Evolutionary conservation across 1,140 invertebrate species (phyloP).

Genomic region (Drosophila teissieri): DNA sequence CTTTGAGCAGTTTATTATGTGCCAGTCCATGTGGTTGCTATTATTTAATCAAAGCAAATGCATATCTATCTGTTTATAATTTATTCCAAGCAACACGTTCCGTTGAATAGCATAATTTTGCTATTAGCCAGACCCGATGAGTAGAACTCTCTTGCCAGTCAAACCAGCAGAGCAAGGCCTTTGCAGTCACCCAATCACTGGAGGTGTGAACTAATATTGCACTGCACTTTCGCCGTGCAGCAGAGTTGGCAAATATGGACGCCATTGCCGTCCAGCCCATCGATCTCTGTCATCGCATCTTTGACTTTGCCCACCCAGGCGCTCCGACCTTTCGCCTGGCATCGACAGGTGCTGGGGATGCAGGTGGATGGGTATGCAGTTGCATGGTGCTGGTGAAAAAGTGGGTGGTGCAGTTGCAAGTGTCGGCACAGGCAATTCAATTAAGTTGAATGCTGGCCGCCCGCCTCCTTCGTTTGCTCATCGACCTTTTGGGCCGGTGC

Average conservation of each 20-base stretch:
- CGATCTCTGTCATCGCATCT: slow-evolving; percentile 66
- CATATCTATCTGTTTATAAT: no score
- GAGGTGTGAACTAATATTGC: slow-evolving; percentile 3
- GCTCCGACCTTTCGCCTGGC: slow-evolving; percentile 41
- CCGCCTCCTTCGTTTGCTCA: neutral
- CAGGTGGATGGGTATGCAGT: neutral
- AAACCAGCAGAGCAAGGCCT: neutral
- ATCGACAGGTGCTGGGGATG: slow-evolving; percentile 29
- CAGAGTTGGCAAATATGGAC: slow-evolving; percentile 17
- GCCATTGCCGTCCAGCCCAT: slow-evolving; percentile 26
- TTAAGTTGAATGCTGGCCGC: slow-evolving; percentile 64
- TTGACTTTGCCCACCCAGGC: slow-evolving; percentile 24
- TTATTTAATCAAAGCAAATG: neutral
- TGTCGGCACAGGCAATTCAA: slow-evolving; percentile 68
- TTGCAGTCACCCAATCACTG: neutral
- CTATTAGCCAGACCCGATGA: neutral
- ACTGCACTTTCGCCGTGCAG: neutral
- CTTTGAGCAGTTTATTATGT: slow-evolving; percentile 3
- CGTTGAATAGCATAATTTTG: no score
- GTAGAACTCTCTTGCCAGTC: neutral
- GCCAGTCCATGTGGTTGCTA: neutral
- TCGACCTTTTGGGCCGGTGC: slow-evolving; percentile 29
- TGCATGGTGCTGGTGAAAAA: no score
- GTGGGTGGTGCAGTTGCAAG: neutral
- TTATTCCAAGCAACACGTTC: no score